Percentiles rank a stretch among this genome's conserved stretches.
Conservation (phyloP, 2,113 vertebrate genomes). For the Chlorodrepanis virens region DNA sequence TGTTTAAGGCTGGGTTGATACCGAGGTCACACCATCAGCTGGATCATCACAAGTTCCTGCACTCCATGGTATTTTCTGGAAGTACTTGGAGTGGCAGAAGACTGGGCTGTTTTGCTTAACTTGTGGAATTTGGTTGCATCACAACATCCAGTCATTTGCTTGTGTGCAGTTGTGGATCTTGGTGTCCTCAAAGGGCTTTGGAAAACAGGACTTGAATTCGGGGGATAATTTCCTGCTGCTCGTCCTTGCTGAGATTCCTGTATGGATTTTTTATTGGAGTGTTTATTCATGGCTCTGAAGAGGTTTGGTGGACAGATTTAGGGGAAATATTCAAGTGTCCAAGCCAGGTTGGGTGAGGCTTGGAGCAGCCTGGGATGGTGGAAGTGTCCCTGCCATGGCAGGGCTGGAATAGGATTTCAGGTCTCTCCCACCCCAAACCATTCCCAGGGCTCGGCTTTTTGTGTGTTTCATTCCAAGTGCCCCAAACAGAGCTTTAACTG, state of each 20-base stretch:
- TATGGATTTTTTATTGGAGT: neutral
- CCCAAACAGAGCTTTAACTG: neutral
- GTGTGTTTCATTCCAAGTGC: neutral
- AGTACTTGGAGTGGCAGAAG: neutral
- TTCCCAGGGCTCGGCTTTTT: neutral
- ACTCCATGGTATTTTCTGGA: neutral
- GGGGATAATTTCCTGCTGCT: neutral
- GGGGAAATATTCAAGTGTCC: neutral
- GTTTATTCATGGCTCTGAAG: neutral
- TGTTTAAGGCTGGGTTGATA: neutral
- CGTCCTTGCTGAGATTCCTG: neutral
- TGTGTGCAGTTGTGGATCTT: neutral
- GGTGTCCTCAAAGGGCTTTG: neutral
- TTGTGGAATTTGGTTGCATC: neutral
- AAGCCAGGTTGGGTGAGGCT: fast-evolving
- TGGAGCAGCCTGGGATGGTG: neutral
- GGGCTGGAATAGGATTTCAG: neutral
- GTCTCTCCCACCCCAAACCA: neutral
- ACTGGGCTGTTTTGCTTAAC: neutral
- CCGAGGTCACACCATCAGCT: neutral
- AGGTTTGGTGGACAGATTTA: neutral
- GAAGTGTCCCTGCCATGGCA: neutral
- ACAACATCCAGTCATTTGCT: neutral
- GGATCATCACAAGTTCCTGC: fast-evolving
- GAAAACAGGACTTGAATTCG: neutral